Conservation (phyloP, 1,140 invertebrate genomes). For the Drosophila parvula region DNA sequence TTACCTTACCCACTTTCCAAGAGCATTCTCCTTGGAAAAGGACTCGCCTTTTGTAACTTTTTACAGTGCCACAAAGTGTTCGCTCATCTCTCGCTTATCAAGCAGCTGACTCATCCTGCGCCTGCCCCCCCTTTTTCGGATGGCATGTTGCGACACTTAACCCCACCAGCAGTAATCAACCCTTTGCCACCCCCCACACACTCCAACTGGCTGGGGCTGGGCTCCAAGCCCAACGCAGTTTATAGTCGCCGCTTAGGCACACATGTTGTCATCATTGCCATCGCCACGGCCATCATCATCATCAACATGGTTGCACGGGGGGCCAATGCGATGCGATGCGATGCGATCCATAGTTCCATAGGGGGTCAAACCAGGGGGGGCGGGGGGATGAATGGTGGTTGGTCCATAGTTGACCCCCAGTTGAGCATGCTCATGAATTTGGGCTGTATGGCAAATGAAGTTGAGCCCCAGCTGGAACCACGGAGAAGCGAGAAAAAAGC, state of each 20-base stretch:
- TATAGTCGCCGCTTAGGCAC: conserved; percentile 64
- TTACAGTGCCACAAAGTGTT: conserved; percentile 23
- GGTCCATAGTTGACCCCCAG: conserved; percentile 34
- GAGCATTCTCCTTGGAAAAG: neutral
- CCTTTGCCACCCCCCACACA: conserved; percentile 8
- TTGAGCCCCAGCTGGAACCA: conserved; percentile 49
- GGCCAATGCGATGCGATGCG: conserved; percentile 6
- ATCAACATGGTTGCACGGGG: conserved; percentile 31
- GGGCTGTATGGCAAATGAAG: conserved; percentile 64
- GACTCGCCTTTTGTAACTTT: neutral
- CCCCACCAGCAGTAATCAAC: conserved; percentile 40
- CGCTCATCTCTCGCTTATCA: conserved; percentile 36
- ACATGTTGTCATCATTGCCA: conserved; percentile 71
- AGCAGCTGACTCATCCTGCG: conserved; percentile 27
- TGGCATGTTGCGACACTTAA: conserved; percentile 41
- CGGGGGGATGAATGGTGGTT: neutral
- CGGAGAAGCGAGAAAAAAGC: conserved; percentile 37
- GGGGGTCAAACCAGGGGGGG: neutral
- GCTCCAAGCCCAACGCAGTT: conserved; percentile 57
- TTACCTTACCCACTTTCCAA: neutral
- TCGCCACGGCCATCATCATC: conserved; percentile 52
- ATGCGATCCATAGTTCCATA: conserved; percentile 9
- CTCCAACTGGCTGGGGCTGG: neutral
- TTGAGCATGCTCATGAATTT: conserved; percentile 75
- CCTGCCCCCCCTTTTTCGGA: conserved; percentile 7